A percentile compares a stretch with the other conserved stretches of the same genome.
These are phyloP conservation scores for Tricholauxania praeusta DNA, from an alignment of 2,888 invertebrate species.

Conservation along the genomic window DNA sequence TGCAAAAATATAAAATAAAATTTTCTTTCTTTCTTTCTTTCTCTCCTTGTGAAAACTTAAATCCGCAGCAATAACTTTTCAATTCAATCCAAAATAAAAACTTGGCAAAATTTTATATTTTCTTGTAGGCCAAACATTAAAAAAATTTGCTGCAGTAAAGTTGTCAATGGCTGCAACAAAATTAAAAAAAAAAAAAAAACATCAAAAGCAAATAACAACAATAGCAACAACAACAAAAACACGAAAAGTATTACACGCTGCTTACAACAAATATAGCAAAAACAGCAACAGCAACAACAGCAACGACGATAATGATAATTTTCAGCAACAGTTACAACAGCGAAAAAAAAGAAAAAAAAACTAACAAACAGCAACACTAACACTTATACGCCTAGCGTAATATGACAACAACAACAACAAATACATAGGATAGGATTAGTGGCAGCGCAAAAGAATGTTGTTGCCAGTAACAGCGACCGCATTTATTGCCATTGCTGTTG, in stretches of 20 bases:
- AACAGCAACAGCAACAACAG: constrained; percentile 10
- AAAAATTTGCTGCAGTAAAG: constrained; percentile 41
- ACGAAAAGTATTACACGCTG: constrained; percentile 14
- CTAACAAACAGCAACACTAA: constrained; percentile 7
- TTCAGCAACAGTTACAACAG: constrained; percentile 4
- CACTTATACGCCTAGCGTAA: constrained; percentile 13
- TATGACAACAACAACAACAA: not conserved
- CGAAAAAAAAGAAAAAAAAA: constrained; percentile 15
- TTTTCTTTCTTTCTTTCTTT: too few relatives aligned
- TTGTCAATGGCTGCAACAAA: constrained; percentile 45
- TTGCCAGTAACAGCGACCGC: constrained; percentile 17
- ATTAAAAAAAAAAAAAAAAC: constrained; percentile 39
- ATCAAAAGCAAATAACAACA: constrained; percentile 47
- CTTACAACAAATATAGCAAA: constrained; percentile 25
- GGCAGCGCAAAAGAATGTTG: constrained; percentile 38
- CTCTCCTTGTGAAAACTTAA: too few relatives aligned
- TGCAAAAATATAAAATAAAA: too few relatives aligned
- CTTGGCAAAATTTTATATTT: constrained; percentile 24
- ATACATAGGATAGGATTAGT: not conserved
- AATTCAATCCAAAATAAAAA: constrained; percentile 45
- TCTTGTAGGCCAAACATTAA: constrained; percentile 44
- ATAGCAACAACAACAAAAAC: constrained; percentile 11
- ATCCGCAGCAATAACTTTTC: constrained; percentile 21
- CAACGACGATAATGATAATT: constrained; percentile 1
- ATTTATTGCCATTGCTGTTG: constrained; percentile 4